These are phyloP conservation scores for Lipophrys pholis DNA, from an alignment of 2,113 vertebrate species.

Conservation along the genomic window DNA sequence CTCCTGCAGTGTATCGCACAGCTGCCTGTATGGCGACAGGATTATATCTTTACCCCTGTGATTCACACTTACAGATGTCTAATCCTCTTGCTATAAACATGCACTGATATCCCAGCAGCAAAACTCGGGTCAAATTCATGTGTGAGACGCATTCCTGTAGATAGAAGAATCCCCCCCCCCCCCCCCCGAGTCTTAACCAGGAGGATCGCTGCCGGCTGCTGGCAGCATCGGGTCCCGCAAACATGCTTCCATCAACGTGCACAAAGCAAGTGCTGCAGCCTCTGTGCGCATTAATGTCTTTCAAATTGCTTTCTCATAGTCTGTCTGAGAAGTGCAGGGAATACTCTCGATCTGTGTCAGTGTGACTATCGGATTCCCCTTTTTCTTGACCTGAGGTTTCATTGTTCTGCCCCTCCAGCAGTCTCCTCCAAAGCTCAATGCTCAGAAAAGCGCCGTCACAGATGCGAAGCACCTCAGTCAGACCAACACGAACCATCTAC, in stretches of 20 bases:
- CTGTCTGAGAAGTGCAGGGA: background rate
- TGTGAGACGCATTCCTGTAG: constrained; percentile 50
- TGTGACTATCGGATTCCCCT: constrained; percentile 12
- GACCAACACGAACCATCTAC: background rate
- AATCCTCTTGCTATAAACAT: constrained; percentile 5
- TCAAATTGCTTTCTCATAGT: constrained; percentile 8
- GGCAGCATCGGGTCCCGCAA: background rate
- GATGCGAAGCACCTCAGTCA: background rate
- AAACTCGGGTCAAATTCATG: background rate
- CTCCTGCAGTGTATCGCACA: constrained; percentile 12
- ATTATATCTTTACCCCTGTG: background rate
- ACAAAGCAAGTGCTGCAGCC: constrained; percentile 19
- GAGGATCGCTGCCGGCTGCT: constrained; percentile 2
- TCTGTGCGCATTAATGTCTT: constrained; percentile 27
- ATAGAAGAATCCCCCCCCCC: constrained; percentile 34
- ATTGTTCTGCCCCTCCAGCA: background rate
- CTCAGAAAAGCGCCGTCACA: background rate
- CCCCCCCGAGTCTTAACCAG: constrained; percentile 27
- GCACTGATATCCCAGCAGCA: background rate
- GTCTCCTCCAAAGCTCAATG: background rate
- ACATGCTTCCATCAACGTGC: constrained; percentile 24
- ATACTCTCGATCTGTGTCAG: constrained; percentile 6
- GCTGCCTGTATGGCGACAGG: background rate
- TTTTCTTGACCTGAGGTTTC: background rate
- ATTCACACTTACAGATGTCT: constrained; percentile 19